phyloP scores from a whole-genome alignment of 2,888 invertebrate genomes.

The Gastracanthus pulcherrimus region DNA sequence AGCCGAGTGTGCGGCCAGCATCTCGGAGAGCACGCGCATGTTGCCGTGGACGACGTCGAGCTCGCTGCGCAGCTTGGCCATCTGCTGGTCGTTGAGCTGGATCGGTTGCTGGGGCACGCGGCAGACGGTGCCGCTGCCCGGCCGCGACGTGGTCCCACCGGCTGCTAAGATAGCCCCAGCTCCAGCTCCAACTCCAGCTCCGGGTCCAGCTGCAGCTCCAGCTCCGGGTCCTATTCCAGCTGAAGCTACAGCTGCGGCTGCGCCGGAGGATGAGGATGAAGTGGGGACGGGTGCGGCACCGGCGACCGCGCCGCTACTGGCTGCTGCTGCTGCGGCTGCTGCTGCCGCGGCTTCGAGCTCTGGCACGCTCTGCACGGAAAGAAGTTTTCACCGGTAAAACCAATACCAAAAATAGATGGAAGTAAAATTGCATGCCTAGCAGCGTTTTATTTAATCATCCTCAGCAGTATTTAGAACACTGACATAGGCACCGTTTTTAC shows the following conservation, averaged over 20 bases:
- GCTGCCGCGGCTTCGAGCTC: constrained; percentile 66
- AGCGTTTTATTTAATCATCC: too few species aligned
- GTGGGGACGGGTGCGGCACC: constrained; percentile 62
- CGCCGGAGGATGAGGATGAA: constrained; percentile 30
- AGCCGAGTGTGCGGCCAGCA: constrained; percentile 83
- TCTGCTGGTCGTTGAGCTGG: constrained; percentile 87
- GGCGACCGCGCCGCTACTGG: constrained; percentile 3
- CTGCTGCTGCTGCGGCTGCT: constrained; percentile 50
- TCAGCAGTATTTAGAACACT: too few species aligned
- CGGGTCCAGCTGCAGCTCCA: too few species aligned
- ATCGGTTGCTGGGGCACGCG: constrained; percentile 68
- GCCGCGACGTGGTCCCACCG: constrained; percentile 19
- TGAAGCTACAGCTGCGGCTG: too few species aligned
- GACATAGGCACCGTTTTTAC: too few species aligned
- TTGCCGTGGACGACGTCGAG: constrained; percentile 96
- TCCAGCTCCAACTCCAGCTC: constrained; percentile 24
- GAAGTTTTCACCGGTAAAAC: too few species aligned
- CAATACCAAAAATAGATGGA: too few species aligned
- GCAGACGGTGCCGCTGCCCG: constrained; percentile 53
- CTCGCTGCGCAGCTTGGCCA: constrained; percentile 93
- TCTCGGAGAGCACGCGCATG: constrained; percentile 95
- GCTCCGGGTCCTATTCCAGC: too few species aligned
- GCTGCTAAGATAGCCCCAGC: constrained; percentile 2
- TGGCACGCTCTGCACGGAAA: constrained; percentile 73
- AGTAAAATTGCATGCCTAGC: too few species aligned